Conservation (phyloP, 2,797 vertebrate genomes). For the Rhinatrema bivittatum region DNA sequence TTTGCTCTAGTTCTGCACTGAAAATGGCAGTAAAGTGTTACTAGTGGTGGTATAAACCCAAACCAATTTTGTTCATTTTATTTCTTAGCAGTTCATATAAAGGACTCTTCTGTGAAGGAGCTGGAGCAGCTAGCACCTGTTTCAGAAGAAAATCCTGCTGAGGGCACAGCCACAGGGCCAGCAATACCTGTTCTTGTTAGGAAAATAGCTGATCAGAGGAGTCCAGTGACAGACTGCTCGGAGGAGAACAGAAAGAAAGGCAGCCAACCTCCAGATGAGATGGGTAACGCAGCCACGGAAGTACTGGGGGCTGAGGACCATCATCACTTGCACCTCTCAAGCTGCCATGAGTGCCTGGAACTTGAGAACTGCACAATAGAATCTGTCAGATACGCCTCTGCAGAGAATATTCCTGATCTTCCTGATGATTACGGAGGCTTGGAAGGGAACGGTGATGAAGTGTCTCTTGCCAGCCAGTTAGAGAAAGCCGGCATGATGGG, state of each 20-base stretch:
- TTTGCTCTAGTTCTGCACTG: too few relatives aligned
- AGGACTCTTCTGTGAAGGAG: constrained; percentile 55
- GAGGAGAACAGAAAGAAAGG: too few relatives aligned
- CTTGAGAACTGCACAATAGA: constrained; percentile 89
- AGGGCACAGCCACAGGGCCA: neutral
- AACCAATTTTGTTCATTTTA: neutral
- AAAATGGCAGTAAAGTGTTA: too few relatives aligned
- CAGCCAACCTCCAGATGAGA: neutral
- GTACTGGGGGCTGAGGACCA: constrained; percentile 34
- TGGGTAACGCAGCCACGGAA: neutral
- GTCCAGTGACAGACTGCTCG: too few relatives aligned
- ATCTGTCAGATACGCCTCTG: constrained; percentile 78
- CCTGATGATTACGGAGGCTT: constrained; percentile 46
- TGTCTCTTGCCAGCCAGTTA: neutral
- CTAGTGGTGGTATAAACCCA: too few relatives aligned
- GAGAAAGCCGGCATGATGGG: constrained; percentile 20
- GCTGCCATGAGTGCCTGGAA: constrained; percentile 84
- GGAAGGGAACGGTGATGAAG: constrained; percentile 4
- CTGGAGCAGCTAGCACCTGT: constrained; percentile 15
- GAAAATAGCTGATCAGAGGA: too few relatives aligned
- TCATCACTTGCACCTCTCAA: constrained; percentile 78
- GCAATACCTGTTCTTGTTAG: neutral
- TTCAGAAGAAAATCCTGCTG: neutral
- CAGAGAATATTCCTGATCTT: constrained; percentile 80
- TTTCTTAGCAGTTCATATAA: constrained; percentile 70